Percentiles rank a stretch among this genome's conserved stretches.
Evolutionary conservation across 1,140 invertebrate species (phyloP).

Genomic region (Drusus annulatus): DNA sequence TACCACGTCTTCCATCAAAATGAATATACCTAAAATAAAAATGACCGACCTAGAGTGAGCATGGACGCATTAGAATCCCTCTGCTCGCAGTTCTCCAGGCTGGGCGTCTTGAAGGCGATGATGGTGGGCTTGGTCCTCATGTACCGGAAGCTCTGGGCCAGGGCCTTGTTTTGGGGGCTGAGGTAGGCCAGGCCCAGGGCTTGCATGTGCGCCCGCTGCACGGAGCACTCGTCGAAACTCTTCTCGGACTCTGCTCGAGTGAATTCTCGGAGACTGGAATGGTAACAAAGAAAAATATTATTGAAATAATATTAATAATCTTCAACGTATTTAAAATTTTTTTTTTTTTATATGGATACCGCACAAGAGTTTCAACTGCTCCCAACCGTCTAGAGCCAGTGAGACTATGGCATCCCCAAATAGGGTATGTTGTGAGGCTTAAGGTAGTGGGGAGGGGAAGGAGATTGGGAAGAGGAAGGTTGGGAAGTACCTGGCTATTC

Average conservation of each 20-base stretch:
- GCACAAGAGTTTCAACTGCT: no score
- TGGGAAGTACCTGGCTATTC: no score
- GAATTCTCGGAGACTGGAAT: constrained; percentile 77
- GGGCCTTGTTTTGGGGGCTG: constrained; percentile 82
- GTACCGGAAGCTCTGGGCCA: constrained; percentile 87
- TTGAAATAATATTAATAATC: no score
- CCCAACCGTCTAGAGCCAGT: no score
- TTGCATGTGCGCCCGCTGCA: constrained; percentile 75
- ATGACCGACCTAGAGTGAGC: constrained; percentile 68
- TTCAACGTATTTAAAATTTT: no score
- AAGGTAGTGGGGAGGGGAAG: no score
- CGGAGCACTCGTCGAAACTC: constrained; percentile 80
- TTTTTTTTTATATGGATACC: no score
- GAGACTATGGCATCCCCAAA: no score
- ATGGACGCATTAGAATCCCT: constrained; percentile 72
- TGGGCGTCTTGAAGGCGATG: constrained; percentile 87
- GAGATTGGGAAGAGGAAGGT: no score
- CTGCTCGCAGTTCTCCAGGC: constrained; percentile 78
- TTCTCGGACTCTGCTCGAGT: constrained; percentile 85
- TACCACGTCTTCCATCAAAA: no score
- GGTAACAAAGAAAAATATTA: neutral
- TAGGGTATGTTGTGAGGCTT: no score
- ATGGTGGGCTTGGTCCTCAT: constrained; percentile 91
- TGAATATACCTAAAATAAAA: no score
- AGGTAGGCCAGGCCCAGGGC: constrained; percentile 79